Evolutionary conservation across 2,888 invertebrate species (phyloP).

Genomic region (Zaprionus bogoriensis): DNA sequence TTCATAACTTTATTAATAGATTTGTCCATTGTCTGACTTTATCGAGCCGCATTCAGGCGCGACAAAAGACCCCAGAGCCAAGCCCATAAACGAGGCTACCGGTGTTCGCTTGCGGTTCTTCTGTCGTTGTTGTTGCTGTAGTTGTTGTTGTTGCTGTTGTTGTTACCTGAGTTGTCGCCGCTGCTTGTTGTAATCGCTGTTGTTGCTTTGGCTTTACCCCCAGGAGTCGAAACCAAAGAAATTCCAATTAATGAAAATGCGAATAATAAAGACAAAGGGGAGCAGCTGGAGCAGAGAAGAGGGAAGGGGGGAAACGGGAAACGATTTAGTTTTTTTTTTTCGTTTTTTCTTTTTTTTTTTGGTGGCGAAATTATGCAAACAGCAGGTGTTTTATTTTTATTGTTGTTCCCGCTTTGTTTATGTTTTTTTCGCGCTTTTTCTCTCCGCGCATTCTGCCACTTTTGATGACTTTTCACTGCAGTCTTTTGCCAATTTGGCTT

Average conservation of each 20-base stretch:
- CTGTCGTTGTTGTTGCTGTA: constrained; percentile 19
- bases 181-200: constrained; percentile 8
- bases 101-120: constrained; percentile 45
- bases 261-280: constrained; percentile 29
- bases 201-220: constrained; percentile 17
- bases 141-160: constrained; percentile 3
- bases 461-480: constrained; percentile 57
- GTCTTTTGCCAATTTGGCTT: constrained; percentile 58
- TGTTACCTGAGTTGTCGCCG: constrained; percentile 28
- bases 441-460: constrained; percentile 22
- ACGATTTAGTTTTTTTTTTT: constrained; percentile 4
- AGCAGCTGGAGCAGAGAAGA: constrained; percentile 8
- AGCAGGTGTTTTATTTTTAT: constrained; percentile 64
- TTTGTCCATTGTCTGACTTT: constrained; percentile 58
- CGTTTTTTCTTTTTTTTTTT: constrained; percentile 11
- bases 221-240: constrained; percentile 57
- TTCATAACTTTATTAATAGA: constrained; percentile 76
- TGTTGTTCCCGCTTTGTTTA: constrained; percentile 16
- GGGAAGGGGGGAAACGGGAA: background rate
- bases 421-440: constrained; percentile 14
- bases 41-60: constrained; percentile 66
- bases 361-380: constrained; percentile 62
- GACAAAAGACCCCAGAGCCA: constrained; percentile 55
- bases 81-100: constrained; percentile 36
- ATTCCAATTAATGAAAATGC: constrained; percentile 74